Base-by-base conservation (phyloP, 2,888 invertebrate genomes). In the Coenonympha glycerion region DNA sequence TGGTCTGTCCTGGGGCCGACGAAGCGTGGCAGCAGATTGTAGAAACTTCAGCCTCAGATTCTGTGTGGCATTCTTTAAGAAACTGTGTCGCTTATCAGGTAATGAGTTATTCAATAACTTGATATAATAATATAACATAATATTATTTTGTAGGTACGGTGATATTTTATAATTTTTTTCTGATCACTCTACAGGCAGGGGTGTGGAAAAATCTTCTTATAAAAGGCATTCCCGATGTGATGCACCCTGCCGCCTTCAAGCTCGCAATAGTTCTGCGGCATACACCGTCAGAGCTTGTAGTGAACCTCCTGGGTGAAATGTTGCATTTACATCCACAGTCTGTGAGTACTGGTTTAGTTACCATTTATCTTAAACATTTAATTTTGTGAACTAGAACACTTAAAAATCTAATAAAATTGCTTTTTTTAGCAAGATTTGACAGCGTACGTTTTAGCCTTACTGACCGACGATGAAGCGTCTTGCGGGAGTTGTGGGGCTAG, bases 81-180 rank as follows among this genome's bases (percentile, higher is more conserved):
- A 83, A 86, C 67, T 86, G 86, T 45, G 77, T 84, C 8, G 76
- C 80, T 15, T 80, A 86, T 54, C 86, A 86, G 76, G 86, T 83
- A 52, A 34, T 40, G 9, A 9, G 11, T 13, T 30, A n/a, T n/a
- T n/a, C n/a, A n/a, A n/a, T n/a, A n/a, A n/a, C n/a, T n/a, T n/a
- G n/a, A n/a, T n/a, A n/a, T n/a, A n/a, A n/a, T n/a, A n/a, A n/a
- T n/a, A n/a, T n/a, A n/a, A n/a, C n/a, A n/a, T n/a, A n/a, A n/a
- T n/a, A n/a, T n/a, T n/a, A n/a, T n/a, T n/a, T n/a, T n/a, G n/a
- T n/a, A n/a, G n/a, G n/a, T n/a, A n/a, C n/a, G n/a, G n/a, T n/a
- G n/a, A n/a, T n/a, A n/a, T n/a, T n/a, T n/a, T n/a, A n/a, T n/a
- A n/a, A n/a, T 1, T 34, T 9, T 21, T 19, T 6, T 15, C 2